These are phyloP conservation scores for Heliconius aoede DNA, from an alignment of 2,888 invertebrate species.

Conservation along the genomic window DNA sequence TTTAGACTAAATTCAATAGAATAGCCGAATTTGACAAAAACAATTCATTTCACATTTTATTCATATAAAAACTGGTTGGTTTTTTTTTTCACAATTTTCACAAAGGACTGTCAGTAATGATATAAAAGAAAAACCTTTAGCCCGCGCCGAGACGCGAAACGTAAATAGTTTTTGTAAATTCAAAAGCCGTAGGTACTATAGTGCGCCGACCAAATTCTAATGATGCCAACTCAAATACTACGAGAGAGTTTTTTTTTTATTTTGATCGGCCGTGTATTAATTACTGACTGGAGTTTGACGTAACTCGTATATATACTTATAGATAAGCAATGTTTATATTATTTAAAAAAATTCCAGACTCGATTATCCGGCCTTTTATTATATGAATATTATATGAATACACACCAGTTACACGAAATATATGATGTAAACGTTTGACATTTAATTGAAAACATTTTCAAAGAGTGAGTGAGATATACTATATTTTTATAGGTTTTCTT, in stretches of 20 bases:
- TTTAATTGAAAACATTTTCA: not conserved
- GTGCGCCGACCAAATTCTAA: constrained; percentile 46
- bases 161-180: constrained; percentile 40
- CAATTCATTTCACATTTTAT: constrained; percentile 5
- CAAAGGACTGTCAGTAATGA: constrained; percentile 36
- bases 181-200: constrained; percentile 41
- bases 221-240: constrained; percentile 41
- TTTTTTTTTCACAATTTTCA: not conserved
- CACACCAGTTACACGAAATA: not conserved
- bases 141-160: constrained; percentile 37
- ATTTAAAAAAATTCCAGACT: not conserved
- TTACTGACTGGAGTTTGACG: too few relatives aligned
- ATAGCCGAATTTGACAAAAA: not conserved
- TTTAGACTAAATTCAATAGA: not conserved
- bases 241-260: constrained; percentile 40
- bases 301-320: not conserved
- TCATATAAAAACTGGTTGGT: not conserved
- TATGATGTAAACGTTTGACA: not conserved
- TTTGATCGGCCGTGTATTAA: constrained; percentile 36
- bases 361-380: not conserved
- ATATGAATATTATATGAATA: not conserved
- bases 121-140: constrained; percentile 38
- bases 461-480: not conserved
- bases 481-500: not conserved
- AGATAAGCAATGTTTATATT: not conserved